phyloP scores from a whole-genome alignment of 2,797 vertebrate species.

The Clarias fuscus region DNA sequence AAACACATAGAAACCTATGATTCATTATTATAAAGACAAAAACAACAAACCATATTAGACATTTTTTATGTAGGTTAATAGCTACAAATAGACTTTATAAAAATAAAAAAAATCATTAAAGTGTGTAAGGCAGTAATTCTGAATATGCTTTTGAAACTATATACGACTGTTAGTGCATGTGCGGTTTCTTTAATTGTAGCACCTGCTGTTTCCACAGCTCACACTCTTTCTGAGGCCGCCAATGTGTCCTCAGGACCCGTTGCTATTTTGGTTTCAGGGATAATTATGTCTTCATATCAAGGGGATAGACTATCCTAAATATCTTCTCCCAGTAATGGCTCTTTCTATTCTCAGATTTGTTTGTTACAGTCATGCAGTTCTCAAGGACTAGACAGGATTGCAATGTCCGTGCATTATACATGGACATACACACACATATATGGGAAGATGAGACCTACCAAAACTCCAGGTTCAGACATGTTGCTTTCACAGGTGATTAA shows the following conservation, averaged over 20 bases:
- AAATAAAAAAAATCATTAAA: background rate
- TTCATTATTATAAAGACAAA: background rate
- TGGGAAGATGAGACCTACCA: too few relatives aligned
- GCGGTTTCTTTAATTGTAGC: conserved; percentile 12
- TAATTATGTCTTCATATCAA: conserved; percentile 66
- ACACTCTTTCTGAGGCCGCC: conserved; percentile 37
- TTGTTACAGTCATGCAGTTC: conserved; percentile 12
- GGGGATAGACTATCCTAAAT: conserved; percentile 69
- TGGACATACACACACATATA: too few relatives aligned
- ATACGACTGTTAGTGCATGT: background rate
- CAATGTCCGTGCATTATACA: background rate
- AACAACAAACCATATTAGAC: background rate
- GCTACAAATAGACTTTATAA: background rate
- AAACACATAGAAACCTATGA: background rate
- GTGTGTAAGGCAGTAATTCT: background rate
- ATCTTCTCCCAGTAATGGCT: conserved; percentile 73
- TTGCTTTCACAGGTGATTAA: too few relatives aligned
- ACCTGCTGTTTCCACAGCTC: conserved; percentile 7
- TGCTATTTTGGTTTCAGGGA: conserved; percentile 68
- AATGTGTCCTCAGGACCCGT: conserved; percentile 59
- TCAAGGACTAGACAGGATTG: background rate
- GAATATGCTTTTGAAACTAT: background rate
- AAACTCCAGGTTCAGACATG: too few relatives aligned
- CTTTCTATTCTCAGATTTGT: conserved; percentile 68
- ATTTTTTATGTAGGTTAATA: background rate